These are phyloP conservation scores for Haemorhous mexicanus DNA, from an alignment of 2,113 vertebrate species.

Conservation along the genomic window DNA sequence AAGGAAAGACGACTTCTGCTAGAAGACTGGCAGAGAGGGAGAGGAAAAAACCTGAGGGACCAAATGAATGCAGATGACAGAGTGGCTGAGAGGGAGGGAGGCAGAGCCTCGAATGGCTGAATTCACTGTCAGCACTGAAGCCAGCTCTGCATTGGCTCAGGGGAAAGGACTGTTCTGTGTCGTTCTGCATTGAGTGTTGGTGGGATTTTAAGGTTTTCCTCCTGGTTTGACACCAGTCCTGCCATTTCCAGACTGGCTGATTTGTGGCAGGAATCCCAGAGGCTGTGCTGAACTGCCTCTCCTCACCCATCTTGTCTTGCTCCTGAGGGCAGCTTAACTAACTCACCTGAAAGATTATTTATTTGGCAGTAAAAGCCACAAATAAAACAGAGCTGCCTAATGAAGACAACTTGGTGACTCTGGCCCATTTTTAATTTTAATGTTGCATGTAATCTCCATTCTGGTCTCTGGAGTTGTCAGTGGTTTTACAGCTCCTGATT, in stretches of 20 bases:
- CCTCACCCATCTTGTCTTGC: neutral
- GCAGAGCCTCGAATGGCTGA: neutral
- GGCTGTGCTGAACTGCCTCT: neutral
- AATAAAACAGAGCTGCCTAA: conserved; percentile 46
- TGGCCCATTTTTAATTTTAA: conserved; percentile 63
- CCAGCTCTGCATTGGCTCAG: neutral
- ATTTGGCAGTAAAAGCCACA: conserved; percentile 50
- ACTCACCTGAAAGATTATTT: conserved; percentile 58
- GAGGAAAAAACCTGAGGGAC: neutral
- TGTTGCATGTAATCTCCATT: conserved; percentile 36
- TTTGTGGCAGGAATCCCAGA: neutral
- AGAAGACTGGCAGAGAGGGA: neutral
- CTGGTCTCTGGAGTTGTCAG: conserved; percentile 28
- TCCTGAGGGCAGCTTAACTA: conserved; percentile 32
- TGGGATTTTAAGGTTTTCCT: neutral
- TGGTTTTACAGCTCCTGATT: conserved; percentile 26
- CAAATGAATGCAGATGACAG: neutral
- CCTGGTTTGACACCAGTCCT: neutral
- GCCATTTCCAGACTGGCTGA: neutral
- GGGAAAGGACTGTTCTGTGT: neutral
- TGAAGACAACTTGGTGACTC: conserved; percentile 37
- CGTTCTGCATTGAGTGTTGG: neutral
- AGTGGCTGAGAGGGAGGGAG: neutral
- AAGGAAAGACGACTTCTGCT: neutral
- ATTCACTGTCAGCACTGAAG: accelerated